These are phyloP conservation scores for Zootoca vivipara DNA, from an alignment of 2,113 vertebrate genomes.

Conservation along the genomic window DNA sequence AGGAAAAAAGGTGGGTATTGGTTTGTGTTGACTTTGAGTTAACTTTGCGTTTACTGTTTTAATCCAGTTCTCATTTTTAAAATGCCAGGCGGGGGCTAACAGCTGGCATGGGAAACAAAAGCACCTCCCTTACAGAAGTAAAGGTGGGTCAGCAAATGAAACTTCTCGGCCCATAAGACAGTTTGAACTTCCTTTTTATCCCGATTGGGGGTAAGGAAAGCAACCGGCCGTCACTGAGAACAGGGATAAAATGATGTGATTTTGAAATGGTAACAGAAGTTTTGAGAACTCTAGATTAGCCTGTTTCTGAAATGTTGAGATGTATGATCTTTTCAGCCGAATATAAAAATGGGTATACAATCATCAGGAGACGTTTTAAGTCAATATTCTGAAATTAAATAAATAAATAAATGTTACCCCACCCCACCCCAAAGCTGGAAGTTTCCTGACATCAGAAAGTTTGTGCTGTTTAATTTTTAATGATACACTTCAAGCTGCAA, in stretches of 20 bases:
- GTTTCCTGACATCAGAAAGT: neutral
- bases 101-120: neutral
- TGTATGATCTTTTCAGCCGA: too few species aligned
- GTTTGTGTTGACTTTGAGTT: neutral
- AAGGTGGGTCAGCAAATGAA: neutral
- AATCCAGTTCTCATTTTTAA: neutral
- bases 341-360: too few species aligned
- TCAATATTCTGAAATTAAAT: neutral
- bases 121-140: neutral
- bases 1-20: constrained; percentile 90
- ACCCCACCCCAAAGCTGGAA: neutral
- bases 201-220: neutral
- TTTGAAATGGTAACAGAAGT: neutral
- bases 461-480: neutral
- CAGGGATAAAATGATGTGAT: neutral
- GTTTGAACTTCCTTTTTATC: neutral
- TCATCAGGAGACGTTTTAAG: neutral
- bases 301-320: neutral
- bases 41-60: neutral
- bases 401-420: neutral
- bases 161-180: neutral
- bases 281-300: neutral
- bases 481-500: neutral
- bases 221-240: neutral
- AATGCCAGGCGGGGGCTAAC: neutral